Evolutionary conservation across 2,888 invertebrate species (phyloP), one percentile per base, ranked within the genome.

Genomic region (Emesis russula): DNA sequence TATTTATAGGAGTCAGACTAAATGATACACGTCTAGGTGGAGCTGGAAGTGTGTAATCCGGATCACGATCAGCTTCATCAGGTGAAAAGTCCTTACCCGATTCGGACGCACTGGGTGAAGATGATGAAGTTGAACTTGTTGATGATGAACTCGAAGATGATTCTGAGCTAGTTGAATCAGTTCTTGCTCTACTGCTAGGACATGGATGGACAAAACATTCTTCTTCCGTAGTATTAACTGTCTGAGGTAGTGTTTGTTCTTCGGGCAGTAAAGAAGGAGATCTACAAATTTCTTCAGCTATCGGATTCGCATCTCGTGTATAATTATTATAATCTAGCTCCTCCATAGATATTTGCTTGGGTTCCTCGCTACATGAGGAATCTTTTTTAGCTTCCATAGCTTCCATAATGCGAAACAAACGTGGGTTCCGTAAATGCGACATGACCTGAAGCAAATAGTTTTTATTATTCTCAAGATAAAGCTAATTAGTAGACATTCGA

Each of bases 71-170:
- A n/a, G 18, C 58, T 58, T 58, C 58, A 58, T 58, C 58, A 58
- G 58, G 58, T 4, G 58, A 58, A 58, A 58, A 58, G 7, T 58
- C 58, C 58, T 58, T 58, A 58, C 58, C 58, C 58, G 18, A 58
- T 58, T 58, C 58, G 18, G 58, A 58, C 58, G 58, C n/a, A 58
- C 44, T 44, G 9, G 58, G 18, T 58, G 58, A 58, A 58, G 58
- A 58, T 58, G 58, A 58, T 58, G 58, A 58, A 18, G n/a, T 58
- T 58, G n/a, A 58, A 18, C 58, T 58, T n/a, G 58, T 18, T 58
- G 58, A 58, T 58, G 58, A n/a, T 58, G 58, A 58, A 58, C 58
- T 58, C 58, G n/a, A 58, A 58, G 58, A 58, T 58, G 58, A 58
- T 18, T 58, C 58, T 58, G 58, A 58, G 58, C 58, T 58, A 58